Percentiles rank a stretch among this genome's conserved stretches.
These are phyloP conservation scores for Bimastos eiseni DNA, from an alignment of 2,888 invertebrate genomes.

Conservation along the genomic window DNA sequence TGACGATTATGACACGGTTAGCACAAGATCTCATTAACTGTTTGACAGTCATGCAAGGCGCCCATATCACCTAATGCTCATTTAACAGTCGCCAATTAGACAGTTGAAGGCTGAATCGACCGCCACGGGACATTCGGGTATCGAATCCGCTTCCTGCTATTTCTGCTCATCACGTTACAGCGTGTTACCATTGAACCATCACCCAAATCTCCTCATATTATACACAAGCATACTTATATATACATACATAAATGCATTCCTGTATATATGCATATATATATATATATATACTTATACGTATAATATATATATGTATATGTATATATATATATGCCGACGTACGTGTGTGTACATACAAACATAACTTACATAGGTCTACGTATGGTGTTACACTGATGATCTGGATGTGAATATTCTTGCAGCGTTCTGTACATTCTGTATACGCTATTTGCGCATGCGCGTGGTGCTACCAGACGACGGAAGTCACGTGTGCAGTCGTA, in stretches of 20 bases:
- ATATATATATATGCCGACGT: background rate
- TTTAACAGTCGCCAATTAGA: no score
- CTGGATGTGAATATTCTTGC: background rate
- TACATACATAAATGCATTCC: conserved; percentile 1
- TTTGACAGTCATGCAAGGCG: no score
- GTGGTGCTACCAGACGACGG: background rate
- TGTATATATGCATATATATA: background rate
- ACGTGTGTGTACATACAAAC: background rate
- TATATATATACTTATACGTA: background rate
- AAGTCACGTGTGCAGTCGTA: background rate
- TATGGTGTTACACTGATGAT: background rate
- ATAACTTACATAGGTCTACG: no score
- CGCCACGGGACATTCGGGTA: no score
- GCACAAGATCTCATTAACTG: no score
- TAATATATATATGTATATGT: background rate
- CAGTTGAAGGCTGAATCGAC: no score
- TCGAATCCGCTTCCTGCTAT: no score
- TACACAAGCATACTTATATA: background rate
- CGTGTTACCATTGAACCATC: no score
- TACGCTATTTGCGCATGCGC: background rate
- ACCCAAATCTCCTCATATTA: no score
- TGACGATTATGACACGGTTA: no score
- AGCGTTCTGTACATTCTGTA: conserved; percentile 15
- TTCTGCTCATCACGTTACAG: no score
- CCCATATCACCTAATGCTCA: no score